Conservation (phyloP, 2,797 vertebrate species). For the Tokudaia muenninki region DNA sequence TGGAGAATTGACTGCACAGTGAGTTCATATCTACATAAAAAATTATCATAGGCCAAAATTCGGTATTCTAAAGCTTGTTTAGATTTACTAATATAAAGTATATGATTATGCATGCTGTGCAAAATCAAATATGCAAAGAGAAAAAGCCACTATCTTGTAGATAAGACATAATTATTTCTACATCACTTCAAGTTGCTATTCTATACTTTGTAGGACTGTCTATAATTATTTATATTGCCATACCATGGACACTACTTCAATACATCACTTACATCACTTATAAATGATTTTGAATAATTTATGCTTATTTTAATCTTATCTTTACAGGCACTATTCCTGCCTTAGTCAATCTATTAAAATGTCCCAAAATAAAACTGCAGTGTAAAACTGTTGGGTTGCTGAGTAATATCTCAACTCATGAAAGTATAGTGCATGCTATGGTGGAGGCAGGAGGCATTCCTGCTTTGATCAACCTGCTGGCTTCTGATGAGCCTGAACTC, state of each 20-base stretch:
- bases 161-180: not conserved
- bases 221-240: slow-evolving; percentile 4
- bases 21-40: not conserved
- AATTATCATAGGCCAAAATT: slow-evolving; percentile 5
- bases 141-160: not conserved
- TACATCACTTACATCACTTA: not conserved
- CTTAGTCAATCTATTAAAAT: slow-evolving; percentile 85
- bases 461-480: slow-evolving; percentile 85
- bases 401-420: slow-evolving; percentile 88
- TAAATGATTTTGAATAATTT: not conserved
- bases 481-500: slow-evolving; percentile 84
- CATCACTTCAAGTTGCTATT: slow-evolving; percentile 18
- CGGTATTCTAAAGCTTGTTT: slow-evolving; percentile 1
- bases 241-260: slow-evolving; percentile 11
- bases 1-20: not conserved
- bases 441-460: slow-evolving; percentile 84
- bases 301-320: not conserved
- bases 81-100: not conserved
- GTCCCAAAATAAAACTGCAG: slow-evolving; percentile 80
- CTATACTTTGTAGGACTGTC: slow-evolving; percentile 4
- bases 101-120: not conserved
- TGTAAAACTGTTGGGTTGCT: slow-evolving; percentile 87
- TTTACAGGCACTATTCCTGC: slow-evolving; percentile 87
- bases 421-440: slow-evolving; percentile 81
- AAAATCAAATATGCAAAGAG: not conserved